Conservation (phyloP, 2,113 vertebrate genomes). For the Oncorhynchus nerka region DNA sequence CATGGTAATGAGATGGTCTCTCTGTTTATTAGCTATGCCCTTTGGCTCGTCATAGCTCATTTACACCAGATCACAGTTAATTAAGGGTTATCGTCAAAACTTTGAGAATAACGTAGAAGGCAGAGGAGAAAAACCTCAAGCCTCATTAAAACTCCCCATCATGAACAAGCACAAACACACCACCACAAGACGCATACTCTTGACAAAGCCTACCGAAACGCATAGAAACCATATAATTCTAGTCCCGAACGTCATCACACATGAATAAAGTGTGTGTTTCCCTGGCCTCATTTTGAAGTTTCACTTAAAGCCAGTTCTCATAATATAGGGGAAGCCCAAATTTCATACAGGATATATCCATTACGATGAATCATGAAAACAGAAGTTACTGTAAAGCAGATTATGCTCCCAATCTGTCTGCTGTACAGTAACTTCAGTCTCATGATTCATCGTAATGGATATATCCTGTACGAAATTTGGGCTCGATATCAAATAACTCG, state of each 20-base stretch:
- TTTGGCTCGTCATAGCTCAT: neutral
- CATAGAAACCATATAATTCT: neutral
- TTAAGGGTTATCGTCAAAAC: too few relatives aligned
- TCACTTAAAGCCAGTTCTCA: neutral
- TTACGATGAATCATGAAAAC: too few relatives aligned
- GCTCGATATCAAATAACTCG: too few relatives aligned
- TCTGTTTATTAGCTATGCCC: neutral
- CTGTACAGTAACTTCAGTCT: too few relatives aligned
- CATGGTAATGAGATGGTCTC: constrained; percentile 11
- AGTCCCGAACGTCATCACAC: neutral
- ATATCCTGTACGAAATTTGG: too few relatives aligned
- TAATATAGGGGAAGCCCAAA: neutral
- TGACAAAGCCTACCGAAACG: neutral
- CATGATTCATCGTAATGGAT: too few relatives aligned
- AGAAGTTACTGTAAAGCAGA: neutral
- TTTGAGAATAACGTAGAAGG: too few relatives aligned
- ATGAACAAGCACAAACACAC: neutral
- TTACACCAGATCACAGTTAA: neutral
- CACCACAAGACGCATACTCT: neutral
- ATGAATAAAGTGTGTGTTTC: neutral
- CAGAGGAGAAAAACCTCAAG: too few relatives aligned
- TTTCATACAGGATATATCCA: too few relatives aligned
- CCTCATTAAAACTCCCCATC: too few relatives aligned
- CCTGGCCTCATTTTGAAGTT: neutral
- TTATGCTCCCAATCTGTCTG: too few relatives aligned